Conservation (phyloP, 2,888 invertebrate species). For the Parthenolecanium corni region DNA sequence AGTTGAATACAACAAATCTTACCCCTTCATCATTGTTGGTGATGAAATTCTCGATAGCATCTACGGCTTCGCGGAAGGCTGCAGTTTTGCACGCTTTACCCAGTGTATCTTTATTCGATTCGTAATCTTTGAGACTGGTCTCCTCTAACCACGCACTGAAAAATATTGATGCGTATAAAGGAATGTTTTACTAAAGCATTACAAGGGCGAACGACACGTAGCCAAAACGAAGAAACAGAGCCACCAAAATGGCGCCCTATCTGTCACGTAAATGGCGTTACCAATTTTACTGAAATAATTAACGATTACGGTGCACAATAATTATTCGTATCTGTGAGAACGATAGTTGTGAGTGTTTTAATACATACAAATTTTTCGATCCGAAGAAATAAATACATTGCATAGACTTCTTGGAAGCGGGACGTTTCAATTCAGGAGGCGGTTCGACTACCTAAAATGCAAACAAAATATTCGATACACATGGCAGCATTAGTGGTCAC, state of each 20-base stretch:
- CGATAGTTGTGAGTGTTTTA: not conserved
- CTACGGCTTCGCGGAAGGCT: conserved; percentile 65
- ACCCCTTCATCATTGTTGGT: conserved; percentile 45
- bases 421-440: conserved; percentile 61
- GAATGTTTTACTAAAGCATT: not conserved
- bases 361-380: conserved; percentile 85
- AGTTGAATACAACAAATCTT: conserved; percentile 4
- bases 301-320: not conserved
- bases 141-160: conserved; percentile 83
- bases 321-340: not conserved
- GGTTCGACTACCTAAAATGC: conserved; percentile 64
- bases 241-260: conserved; percentile 10
- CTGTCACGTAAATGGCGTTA: not conserved
- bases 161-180: conserved; percentile 23
- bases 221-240: not conserved
- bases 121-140: conserved; percentile 67
- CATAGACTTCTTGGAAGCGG: conserved; percentile 57
- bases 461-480: not conserved
- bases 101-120: conserved; percentile 64
- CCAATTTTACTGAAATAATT: not conserved
- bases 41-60: conserved; percentile 67
- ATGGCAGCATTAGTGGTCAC: no score
- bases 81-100: conserved; percentile 61
- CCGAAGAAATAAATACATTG: conserved; percentile 91
- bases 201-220: no score